phyloP scores from a whole-genome alignment of 2,888 invertebrate genomes.

The Hydriomena furcata region DNA sequence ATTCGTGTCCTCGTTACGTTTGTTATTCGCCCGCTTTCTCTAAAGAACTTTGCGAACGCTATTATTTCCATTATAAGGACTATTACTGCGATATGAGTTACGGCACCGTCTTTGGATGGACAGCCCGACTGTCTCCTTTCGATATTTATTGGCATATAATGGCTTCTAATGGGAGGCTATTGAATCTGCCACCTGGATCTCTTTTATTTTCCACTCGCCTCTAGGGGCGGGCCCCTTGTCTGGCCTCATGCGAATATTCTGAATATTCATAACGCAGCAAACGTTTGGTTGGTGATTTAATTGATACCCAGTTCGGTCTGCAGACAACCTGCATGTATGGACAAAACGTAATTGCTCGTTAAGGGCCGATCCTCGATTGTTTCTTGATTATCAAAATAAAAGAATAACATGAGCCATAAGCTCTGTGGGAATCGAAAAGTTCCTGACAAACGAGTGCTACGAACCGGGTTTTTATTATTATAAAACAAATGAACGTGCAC shows the following conservation, averaged over 20 bases:
- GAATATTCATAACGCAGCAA: conserved; percentile 72
- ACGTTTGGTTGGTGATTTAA: conserved; percentile 67
- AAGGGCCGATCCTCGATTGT: conserved; percentile 74
- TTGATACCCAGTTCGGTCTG: conserved; percentile 61
- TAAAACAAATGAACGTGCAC: conserved; percentile 35
- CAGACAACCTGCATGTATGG: conserved; percentile 59
- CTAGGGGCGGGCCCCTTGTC: conserved; percentile 51
- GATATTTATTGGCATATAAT: conserved; percentile 82
- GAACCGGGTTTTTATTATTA: conserved; percentile 31
- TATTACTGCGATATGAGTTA: conserved; percentile 73
- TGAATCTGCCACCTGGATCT: conserved; percentile 77
- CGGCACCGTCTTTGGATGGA: conserved; percentile 65
- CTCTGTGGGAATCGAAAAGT: conserved; percentile 54
- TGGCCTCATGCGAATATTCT: conserved; percentile 68
- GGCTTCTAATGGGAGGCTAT: conserved; percentile 80
- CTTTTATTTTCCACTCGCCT: conserved; percentile 64
- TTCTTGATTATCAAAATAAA: conserved; percentile 76
- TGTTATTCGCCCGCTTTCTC: conserved; percentile 43
- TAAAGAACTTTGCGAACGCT: conserved; percentile 45
- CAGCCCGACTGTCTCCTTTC: conserved; percentile 67
- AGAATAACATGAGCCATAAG: conserved; percentile 40
- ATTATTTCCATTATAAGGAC: conserved; percentile 67
- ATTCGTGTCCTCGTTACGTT: conserved; percentile 34
- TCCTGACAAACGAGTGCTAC: conserved; percentile 50
- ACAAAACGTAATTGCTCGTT: conserved; percentile 79